Conservation (phyloP, 2,888 invertebrate genomes). For the Lepidocyrtoides sp. region DNA sequence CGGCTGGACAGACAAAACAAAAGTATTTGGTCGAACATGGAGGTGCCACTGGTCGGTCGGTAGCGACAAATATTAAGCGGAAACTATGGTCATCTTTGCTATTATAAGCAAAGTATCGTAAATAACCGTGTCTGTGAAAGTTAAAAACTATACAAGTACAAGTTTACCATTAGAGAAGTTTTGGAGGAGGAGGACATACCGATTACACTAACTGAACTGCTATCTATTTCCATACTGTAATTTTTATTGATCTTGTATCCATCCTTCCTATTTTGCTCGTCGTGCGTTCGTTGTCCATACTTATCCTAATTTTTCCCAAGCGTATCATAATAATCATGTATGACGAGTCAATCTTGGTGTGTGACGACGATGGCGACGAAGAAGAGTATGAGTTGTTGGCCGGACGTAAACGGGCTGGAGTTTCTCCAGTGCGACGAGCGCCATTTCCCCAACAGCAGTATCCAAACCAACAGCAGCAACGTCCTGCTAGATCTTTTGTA, state of each 20-base stretch:
- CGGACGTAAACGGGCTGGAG: conserved; percentile 46
- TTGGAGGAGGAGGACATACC: background rate
- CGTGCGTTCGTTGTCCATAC: background rate
- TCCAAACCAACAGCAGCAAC: conserved; percentile 41
- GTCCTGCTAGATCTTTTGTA: conserved; percentile 53
- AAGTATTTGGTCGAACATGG: no score
- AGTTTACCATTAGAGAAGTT: background rate
- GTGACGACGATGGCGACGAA: conserved; percentile 75
- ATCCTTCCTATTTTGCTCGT: conserved; percentile 20
- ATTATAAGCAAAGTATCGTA: background rate
- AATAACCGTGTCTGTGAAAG: background rate
- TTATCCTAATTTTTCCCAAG: background rate
- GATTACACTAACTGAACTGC: background rate
- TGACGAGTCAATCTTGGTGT: conserved; percentile 81
- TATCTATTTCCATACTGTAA: conserved; percentile 39
- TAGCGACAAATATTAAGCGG: no score
- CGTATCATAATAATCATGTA: conserved; percentile 68
- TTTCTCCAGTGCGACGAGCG: conserved; percentile 52
- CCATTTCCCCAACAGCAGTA: conserved; percentile 48
- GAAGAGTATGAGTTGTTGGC: conserved; percentile 65
- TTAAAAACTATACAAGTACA: background rate
- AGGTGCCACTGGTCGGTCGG: no score
- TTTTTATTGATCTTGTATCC: conserved; percentile 51
- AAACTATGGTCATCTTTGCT: background rate
- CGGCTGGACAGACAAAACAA: no score